phyloP scores from a whole-genome alignment of 2,888 invertebrate genomes.

The Slavum lentiscoides region DNA sequence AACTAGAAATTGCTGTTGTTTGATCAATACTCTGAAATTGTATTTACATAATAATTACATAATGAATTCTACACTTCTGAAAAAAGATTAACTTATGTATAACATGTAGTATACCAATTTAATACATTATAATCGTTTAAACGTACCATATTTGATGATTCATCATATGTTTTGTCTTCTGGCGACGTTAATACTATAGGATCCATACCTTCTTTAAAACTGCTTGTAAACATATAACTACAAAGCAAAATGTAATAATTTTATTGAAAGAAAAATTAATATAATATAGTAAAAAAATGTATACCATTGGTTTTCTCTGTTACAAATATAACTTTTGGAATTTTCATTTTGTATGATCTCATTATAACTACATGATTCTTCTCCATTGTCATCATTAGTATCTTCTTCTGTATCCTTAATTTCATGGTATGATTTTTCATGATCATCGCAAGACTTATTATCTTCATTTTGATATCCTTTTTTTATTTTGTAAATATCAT shows the following conservation, averaged over 20 bases:
- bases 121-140: neutral
- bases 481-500: neutral
- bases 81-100: neutral
- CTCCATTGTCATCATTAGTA: neutral
- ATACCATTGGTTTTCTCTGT: slow-evolving; percentile 36
- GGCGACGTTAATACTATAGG: neutral
- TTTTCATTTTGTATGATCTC: neutral
- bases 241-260: neutral
- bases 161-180: neutral
- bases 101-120: neutral
- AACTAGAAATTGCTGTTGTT: slow-evolving; percentile 11
- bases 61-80: neutral
- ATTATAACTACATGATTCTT: neutral
- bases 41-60: neutral
- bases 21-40: slow-evolving; percentile 34
- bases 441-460: neutral
- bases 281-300: neutral
- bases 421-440: neutral
- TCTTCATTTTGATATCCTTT: slow-evolving; percentile 1
- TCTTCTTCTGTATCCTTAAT: neutral
- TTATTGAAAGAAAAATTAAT: neutral
- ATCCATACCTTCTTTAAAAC: neutral
- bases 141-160: neutral
- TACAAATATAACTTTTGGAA: slow-evolving; percentile 18
- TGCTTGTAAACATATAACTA: slow-evolving; percentile 39